These are phyloP conservation scores for Zoanthus gigantus DNA, from an alignment of 92 coral and sea anemone genomes.

Conservation along the genomic window DNA sequence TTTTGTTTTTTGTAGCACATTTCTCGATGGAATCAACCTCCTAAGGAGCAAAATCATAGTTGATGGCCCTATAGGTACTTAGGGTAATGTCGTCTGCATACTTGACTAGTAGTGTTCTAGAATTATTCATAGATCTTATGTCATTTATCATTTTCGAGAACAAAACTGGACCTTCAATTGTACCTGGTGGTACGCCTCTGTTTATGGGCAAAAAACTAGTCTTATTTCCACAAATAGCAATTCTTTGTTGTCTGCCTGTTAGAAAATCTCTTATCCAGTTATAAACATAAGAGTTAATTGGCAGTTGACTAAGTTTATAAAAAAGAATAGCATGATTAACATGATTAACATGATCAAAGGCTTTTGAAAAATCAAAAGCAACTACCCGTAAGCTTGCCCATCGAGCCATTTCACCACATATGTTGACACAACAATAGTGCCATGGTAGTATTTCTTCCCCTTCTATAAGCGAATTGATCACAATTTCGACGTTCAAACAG, in stretches of 20 bases:
- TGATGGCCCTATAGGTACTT: too few relatives aligned
- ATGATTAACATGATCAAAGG: not conserved
- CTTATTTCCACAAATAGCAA: too few relatives aligned
- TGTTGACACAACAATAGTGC: not conserved
- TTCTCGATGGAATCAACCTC: too few relatives aligned
- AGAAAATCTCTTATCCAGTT: slow-evolving; percentile 35
- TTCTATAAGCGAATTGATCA: not conserved
- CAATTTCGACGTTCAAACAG: not conserved
- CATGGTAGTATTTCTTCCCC: not conserved
- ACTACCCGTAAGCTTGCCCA: slow-evolving; percentile 34
- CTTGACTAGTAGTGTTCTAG: too few relatives aligned
- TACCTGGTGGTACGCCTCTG: too few relatives aligned
- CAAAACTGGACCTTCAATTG: too few relatives aligned
- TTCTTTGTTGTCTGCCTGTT: slow-evolving; percentile 38
- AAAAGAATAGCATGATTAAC: slow-evolving; percentile 34
- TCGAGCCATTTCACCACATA: slow-evolving; percentile 37
- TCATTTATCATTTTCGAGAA: too few relatives aligned
- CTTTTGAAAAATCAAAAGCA: not conserved
- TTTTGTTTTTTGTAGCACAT: too few relatives aligned
- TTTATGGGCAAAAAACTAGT: too few relatives aligned
- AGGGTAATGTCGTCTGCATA: too few relatives aligned
- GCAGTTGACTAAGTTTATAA: slow-evolving; percentile 35
- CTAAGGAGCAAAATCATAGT: too few relatives aligned
- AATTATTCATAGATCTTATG: too few relatives aligned
- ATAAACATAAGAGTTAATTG: slow-evolving; percentile 29